These are phyloP conservation scores for Alces alces DNA, from an alignment of 2,113 vertebrate genomes.

Conservation along the genomic window DNA sequence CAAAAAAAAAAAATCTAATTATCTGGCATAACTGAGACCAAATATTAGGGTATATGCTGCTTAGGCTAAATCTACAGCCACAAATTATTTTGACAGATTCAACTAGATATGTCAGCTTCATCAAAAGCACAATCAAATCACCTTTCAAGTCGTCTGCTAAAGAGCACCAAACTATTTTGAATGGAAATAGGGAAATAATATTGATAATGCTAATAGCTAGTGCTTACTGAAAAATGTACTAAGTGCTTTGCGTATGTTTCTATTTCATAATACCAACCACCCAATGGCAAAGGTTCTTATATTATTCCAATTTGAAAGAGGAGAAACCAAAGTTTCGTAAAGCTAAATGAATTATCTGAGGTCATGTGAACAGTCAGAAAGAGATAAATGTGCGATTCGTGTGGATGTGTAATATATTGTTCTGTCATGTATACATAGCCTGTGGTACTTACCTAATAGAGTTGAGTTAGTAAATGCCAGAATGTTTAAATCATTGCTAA, in stretches of 20 bases:
- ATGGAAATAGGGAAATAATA: not conserved
- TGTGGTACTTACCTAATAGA: not conserved
- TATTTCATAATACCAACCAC: not conserved
- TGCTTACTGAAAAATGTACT: not conserved
- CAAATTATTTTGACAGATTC: constrained; percentile 31
- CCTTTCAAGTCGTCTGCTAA: constrained; percentile 1
- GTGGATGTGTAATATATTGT: not conserved
- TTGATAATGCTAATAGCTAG: not conserved
- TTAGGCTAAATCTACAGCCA: not conserved
- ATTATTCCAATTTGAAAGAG: not conserved
- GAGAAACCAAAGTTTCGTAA: not conserved
- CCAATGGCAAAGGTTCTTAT: not conserved
- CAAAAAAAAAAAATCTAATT: not conserved
- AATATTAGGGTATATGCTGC: not conserved
- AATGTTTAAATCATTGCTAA: not conserved
- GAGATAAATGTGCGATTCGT: not conserved
- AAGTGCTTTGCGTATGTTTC: not conserved
- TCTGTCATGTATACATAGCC: not conserved
- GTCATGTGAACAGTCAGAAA: not conserved
- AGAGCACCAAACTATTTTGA: not conserved
- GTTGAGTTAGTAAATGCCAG: not conserved
- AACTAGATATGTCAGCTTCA: not conserved
- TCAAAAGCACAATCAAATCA: not conserved
- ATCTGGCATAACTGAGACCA: not conserved
- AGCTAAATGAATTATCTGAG: not conserved